A percentile compares a stretch with the other conserved stretches of the same genome.
These are phyloP conservation scores for Ploceus nigricollis DNA, from an alignment of 2,113 vertebrate species.

Conservation along the genomic window DNA sequence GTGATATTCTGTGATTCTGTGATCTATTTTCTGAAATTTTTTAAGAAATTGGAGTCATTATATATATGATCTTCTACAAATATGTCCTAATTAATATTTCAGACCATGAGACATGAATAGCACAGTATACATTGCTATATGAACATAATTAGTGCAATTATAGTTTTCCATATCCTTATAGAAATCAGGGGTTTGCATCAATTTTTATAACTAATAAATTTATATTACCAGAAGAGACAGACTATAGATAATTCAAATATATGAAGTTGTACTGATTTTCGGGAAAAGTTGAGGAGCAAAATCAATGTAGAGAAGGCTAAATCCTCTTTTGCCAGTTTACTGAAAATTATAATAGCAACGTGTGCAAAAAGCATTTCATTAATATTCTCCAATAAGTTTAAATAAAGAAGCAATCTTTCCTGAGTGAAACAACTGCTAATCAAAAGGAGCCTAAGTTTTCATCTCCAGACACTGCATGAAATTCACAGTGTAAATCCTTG, in stretches of 20 bases:
- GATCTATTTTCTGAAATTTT: not conserved
- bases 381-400: not conserved
- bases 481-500: constrained; percentile 6
- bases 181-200: not conserved
- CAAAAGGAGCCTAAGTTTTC: constrained; percentile 6
- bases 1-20: not conserved
- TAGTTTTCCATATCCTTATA: not conserved
- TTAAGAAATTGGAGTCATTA: not conserved
- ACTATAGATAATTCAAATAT: not conserved
- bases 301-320: not conserved
- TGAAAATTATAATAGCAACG: not conserved
- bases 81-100: not conserved
- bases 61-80: not conserved
- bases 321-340: not conserved
- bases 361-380: not conserved
- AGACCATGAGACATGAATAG: not conserved
- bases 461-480: not conserved
- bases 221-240: not conserved
- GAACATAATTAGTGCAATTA: not conserved
- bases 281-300: not conserved
- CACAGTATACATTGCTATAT: not conserved
- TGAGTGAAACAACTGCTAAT: not conserved
- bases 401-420: not conserved
- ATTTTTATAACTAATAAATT: not conserved
- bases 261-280: not conserved